phyloP scores from a whole-genome alignment of 2,113 vertebrate genomes.

The Tetraodon nigroviridis region DNA sequence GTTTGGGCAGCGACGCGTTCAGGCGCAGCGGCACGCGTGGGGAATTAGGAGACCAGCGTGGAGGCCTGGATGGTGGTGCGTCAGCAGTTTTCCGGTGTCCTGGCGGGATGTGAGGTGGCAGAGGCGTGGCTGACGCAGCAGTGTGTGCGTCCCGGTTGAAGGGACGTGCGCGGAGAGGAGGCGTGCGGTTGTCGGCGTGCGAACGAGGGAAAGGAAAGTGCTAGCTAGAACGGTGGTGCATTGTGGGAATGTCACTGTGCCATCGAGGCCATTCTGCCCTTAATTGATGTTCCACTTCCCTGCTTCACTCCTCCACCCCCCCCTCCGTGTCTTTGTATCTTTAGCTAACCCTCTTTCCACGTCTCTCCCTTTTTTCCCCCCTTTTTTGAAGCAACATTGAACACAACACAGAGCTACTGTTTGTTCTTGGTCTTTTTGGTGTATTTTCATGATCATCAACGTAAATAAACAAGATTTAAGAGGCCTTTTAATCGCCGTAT shows the following conservation, averaged over 20 bases:
- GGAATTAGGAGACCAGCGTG: constrained; percentile 4
- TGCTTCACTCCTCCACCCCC: constrained; percentile 52
- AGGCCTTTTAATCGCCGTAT: too few relatives aligned
- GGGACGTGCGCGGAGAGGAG: not conserved
- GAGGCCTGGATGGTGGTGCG: not conserved
- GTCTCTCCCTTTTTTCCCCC: not conserved
- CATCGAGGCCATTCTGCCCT: constrained; percentile 69
- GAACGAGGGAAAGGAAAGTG: constrained; percentile 23
- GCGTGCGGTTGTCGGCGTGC: not conserved
- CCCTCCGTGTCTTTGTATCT: not conserved
- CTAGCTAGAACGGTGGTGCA: constrained; percentile 38
- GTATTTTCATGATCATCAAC: too few relatives aligned
- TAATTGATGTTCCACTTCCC: constrained; percentile 77
- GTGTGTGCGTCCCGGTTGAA: constrained; percentile 1
- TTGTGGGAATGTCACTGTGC: constrained; percentile 59
- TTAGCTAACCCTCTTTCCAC: constrained; percentile 1
- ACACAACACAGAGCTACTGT: not conserved
- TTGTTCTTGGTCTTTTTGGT: not conserved
- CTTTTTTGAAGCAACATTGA: not conserved
- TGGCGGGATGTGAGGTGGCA: constrained; percentile 40
- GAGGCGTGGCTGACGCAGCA: not conserved
- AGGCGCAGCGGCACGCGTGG: not conserved
- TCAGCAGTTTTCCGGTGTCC: constrained; percentile 21
- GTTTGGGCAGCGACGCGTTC: not conserved
- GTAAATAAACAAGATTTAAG: too few relatives aligned